Conservation (phyloP, 2,797 vertebrate genomes). For the Urophycis tenuis region DNA sequence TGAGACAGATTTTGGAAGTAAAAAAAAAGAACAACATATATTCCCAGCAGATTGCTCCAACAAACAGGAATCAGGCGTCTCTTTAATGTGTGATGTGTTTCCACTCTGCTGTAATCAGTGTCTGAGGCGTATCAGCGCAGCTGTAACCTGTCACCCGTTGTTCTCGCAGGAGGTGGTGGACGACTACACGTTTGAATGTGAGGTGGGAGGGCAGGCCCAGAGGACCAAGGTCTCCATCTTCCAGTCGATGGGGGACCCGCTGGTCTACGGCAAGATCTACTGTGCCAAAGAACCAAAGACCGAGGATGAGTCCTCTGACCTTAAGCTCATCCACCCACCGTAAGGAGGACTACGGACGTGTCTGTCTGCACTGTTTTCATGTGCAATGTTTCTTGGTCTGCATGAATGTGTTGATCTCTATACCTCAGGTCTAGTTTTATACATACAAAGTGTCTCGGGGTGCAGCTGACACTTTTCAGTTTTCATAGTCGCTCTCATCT, state of each 20-base stretch:
- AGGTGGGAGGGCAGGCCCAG: conserved; percentile 85
- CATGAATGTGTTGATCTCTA: not conserved
- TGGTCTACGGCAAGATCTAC: conserved; percentile 96
- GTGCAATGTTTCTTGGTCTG: no score
- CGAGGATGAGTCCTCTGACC: conserved; percentile 80
- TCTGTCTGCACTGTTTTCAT: not conserved
- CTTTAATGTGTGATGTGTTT: not conserved
- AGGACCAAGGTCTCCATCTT: conserved; percentile 93
- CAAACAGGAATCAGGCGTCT: not conserved
- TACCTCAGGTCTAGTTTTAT: not conserved
- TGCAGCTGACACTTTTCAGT: no score
- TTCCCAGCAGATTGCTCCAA: not conserved
- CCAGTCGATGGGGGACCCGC: conserved; percentile 89
- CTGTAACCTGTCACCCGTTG: not conserved
- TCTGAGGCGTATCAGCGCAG: no score
- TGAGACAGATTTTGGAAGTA: not conserved
- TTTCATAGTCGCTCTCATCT: no score
- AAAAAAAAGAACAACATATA: not conserved
- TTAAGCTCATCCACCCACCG: conserved; percentile 83
- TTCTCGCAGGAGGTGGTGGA: conserved; percentile 83
- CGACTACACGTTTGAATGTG: conserved; percentile 96
- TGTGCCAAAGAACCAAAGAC: conserved; percentile 78
- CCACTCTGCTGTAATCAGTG: not conserved
- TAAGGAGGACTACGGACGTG: conserved; percentile 71
- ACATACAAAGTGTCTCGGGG: no score